A percentile compares a stretch with the other conserved stretches of the same genome.
Conservation (phyloP, 30 jellyfish, hydroid and myxozoan species). For the Hydractinia symbiolongicarpus region DNA sequence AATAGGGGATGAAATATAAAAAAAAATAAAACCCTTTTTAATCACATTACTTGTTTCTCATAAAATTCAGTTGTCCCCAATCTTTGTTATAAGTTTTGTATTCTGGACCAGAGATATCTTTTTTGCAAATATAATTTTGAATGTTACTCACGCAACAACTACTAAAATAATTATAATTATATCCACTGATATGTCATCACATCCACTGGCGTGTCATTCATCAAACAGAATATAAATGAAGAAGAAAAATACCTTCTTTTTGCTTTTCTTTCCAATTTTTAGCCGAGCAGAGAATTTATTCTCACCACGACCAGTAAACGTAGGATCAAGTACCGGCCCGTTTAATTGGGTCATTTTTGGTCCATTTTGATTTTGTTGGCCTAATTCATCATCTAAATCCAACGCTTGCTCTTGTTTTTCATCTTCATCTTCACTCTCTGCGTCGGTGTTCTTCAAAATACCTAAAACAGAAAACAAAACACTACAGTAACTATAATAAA, state of each 20-base stretch:
- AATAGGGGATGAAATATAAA: not conserved
- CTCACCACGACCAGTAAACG: slow-evolving; percentile 71
- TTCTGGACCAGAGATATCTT: no score
- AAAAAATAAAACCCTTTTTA: no score
- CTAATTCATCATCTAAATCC: slow-evolving; percentile 23
- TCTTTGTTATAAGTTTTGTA: no score
- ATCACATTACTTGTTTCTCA: no score
- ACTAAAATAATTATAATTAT: no score
- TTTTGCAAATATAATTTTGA: no score
- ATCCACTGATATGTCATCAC: no score
- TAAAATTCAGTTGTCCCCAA: no score
- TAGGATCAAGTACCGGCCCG: slow-evolving; percentile 86
- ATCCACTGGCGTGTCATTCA: no score
- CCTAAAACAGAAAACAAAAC: slow-evolving; percentile 1
- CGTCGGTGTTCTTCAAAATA: slow-evolving; percentile 13
- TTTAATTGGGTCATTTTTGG: slow-evolving; percentile 23
- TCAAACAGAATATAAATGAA: no score
- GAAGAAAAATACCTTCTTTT: slow-evolving; percentile 28
- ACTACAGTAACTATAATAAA: not conserved
- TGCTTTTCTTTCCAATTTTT: slow-evolving; percentile 62
- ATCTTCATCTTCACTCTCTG: slow-evolving; percentile 43
- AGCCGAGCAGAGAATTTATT: slow-evolving; percentile 54
- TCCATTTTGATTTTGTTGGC: not conserved
- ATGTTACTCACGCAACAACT: no score
- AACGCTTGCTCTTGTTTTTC: slow-evolving; percentile 21